Conservation (phyloP, 2,888 invertebrate species). For the Orthosia gothica region DNA sequence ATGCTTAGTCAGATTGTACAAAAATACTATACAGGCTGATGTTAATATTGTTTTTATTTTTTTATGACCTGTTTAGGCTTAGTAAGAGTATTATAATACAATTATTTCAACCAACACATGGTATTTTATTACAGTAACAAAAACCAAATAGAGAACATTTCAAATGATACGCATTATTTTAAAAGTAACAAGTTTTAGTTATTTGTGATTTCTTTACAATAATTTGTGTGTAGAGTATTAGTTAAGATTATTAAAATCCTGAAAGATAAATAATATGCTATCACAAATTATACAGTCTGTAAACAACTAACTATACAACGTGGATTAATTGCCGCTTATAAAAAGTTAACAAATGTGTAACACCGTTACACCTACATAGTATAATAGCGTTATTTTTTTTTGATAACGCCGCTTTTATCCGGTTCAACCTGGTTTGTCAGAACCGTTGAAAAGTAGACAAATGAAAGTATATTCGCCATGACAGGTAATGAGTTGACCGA, state of each 20-base stretch:
- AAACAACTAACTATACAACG: slow-evolving; percentile 20
- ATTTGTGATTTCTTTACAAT: too few relatives aligned
- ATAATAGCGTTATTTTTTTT: slow-evolving; percentile 30
- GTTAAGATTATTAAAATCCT: neutral
- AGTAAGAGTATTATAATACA: neutral
- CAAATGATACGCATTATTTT: too few relatives aligned
- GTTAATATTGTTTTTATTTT: neutral
- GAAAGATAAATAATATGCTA: neutral
- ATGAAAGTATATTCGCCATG: slow-evolving; percentile 61
- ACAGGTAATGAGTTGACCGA: slow-evolving; percentile 58
- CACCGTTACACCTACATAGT: slow-evolving; percentile 40
- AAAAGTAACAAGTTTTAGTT: too few relatives aligned
- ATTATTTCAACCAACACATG: neutral
- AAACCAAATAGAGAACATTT: too few relatives aligned
- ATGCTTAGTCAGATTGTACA: slow-evolving; percentile 20
- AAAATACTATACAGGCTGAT: neutral
- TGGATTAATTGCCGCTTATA: slow-evolving; percentile 36
- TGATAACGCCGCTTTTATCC: slow-evolving; percentile 27
- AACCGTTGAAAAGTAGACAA: slow-evolving; percentile 51
- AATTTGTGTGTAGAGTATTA: too few relatives aligned
- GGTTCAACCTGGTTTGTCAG: slow-evolving; percentile 43
- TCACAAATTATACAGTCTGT: slow-evolving; percentile 16
- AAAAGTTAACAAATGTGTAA: slow-evolving; percentile 29
- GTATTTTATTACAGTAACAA: neutral
- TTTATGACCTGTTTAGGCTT: neutral